Evolutionary conservation across 2,888 invertebrate genomes (phyloP).

Genomic region (Chrysolina oricalcia): DNA sequence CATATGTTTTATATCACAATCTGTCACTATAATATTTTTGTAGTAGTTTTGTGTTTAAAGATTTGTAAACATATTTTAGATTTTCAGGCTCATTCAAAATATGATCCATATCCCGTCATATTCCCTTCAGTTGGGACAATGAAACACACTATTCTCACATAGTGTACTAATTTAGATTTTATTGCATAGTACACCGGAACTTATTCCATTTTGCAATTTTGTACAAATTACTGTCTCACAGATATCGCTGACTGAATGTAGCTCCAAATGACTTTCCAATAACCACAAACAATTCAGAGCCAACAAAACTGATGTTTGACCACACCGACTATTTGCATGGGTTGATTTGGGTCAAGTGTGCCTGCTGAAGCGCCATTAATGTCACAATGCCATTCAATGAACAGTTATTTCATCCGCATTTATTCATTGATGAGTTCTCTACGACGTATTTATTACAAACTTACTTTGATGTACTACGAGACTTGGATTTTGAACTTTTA

Average conservation of each 20-base stretch:
- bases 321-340: background rate
- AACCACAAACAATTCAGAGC: background rate
- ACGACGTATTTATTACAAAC: background rate
- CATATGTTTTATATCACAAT: too few relatives aligned
- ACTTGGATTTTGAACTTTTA: too few relatives aligned
- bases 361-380: background rate
- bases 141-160: too few relatives aligned
- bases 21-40: too few relatives aligned
- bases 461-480: background rate
- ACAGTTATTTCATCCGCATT: background rate
- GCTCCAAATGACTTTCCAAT: background rate
- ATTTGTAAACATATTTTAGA: too few relatives aligned
- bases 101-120: too few relatives aligned
- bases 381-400: background rate
- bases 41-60: too few relatives aligned
- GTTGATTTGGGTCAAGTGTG: slow-evolving; percentile 17
- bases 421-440: background rate
- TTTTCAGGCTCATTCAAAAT: too few relatives aligned
- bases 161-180: too few relatives aligned
- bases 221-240: background rate
- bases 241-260: background rate
- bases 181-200: too few relatives aligned
- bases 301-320: background rate
- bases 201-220: too few relatives aligned
- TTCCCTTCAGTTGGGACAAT: too few relatives aligned